These are phyloP conservation scores for Pollachius pollachius DNA, from an alignment of 2,113 vertebrate genomes.

Conservation along the genomic window DNA sequence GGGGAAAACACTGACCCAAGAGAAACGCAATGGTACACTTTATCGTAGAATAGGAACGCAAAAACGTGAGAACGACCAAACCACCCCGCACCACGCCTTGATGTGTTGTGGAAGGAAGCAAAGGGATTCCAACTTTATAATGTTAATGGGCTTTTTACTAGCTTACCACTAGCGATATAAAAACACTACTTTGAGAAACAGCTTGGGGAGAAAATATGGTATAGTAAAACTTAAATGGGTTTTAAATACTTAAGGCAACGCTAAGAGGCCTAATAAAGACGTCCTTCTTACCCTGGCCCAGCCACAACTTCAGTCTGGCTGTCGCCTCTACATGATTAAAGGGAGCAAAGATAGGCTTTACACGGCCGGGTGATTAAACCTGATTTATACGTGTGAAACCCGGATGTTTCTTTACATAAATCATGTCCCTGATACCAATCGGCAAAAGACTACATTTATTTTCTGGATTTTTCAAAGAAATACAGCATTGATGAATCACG, in stretches of 20 bases:
- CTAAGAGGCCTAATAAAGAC: slow-evolving; percentile 28
- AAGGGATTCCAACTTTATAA: no score
- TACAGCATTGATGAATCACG: slow-evolving; percentile 24
- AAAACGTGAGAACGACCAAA: no score
- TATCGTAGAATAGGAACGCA: neutral
- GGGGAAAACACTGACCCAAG: slow-evolving; percentile 18
- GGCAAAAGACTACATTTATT: neutral
- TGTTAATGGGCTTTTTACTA: no score
- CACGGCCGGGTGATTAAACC: slow-evolving; percentile 25
- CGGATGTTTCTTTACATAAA: slow-evolving; percentile 26
- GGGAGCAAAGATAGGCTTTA: slow-evolving; percentile 14
- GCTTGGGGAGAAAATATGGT: slow-evolving; percentile 41
- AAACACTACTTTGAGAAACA: neutral
- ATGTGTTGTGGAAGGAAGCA: no score
- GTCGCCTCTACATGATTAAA: slow-evolving; percentile 47
- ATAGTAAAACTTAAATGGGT: slow-evolving; percentile 22
- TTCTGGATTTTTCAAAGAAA: slow-evolving; percentile 16
- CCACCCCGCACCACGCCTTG: no score
- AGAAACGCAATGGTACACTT: no score
- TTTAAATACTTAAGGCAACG: slow-evolving; percentile 13
- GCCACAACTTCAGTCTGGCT: slow-evolving; percentile 26
- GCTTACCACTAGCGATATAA: no score
- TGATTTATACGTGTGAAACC: slow-evolving; percentile 34
- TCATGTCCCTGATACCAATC: slow-evolving; percentile 12
- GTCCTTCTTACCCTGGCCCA: slow-evolving; percentile 22